A percentile compares a stretch with the other conserved stretches of the same genome.
These are phyloP conservation scores for Lucinisca nassula DNA, from an alignment of 2,888 invertebrate species.

Conservation along the genomic window DNA sequence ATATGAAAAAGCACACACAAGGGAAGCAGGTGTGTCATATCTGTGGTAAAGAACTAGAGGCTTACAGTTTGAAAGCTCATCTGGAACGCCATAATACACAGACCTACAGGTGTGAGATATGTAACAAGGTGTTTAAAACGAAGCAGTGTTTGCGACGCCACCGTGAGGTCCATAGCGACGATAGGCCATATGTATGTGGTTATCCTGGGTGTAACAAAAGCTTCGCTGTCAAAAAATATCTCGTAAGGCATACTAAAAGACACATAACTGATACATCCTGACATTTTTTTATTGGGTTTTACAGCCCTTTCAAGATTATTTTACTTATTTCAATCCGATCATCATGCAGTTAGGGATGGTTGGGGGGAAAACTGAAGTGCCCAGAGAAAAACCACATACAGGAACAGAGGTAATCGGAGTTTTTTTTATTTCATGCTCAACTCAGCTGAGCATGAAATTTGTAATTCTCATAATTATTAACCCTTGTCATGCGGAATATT, in stretches of 20 bases:
- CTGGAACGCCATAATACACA: not conserved
- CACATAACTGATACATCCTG: too few species aligned
- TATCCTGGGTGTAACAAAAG: not conserved
- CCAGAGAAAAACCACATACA: too few species aligned
- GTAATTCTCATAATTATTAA: too few species aligned
- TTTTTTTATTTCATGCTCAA: too few species aligned
- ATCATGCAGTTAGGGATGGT: too few species aligned
- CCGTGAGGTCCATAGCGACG: not conserved
- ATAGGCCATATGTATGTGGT: not conserved
- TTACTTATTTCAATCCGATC: too few species aligned
- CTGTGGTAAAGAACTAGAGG: not conserved
- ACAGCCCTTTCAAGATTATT: too few species aligned
- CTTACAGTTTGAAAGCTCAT: not conserved
- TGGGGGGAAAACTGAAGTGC: too few species aligned
- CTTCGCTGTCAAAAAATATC: not conserved
- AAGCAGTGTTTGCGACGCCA: not conserved
- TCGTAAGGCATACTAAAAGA: not conserved
- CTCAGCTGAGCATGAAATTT: too few species aligned
- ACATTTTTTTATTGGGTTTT: too few species aligned
- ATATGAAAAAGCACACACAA: not conserved
- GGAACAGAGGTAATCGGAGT: too few species aligned
- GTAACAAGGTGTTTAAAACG: not conserved
- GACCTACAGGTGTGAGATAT: not conserved
- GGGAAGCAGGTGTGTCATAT: not conserved
- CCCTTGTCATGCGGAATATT: too few species aligned